phyloP scores from a whole-genome alignment of 35 echinoderm and acorn worm species.

The Ophioderma brevispina region DNA sequence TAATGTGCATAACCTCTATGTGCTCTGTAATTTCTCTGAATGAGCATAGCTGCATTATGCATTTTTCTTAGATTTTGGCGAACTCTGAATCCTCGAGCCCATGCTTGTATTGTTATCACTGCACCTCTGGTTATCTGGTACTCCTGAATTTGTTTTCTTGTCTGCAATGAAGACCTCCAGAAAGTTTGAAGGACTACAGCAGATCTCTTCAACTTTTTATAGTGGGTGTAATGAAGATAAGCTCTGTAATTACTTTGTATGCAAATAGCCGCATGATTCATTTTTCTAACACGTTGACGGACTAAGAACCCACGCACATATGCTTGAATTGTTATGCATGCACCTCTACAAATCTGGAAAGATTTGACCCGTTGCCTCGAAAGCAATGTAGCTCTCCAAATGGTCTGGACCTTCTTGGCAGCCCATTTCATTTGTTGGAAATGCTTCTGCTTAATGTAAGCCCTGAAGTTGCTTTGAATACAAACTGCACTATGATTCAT shows the following conservation, averaged over 20 bases:
- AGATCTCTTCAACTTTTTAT: slow-evolving; percentile 34
- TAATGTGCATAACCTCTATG: background rate
- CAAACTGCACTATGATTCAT: slow-evolving; percentile 41
- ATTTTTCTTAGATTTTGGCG: slow-evolving; percentile 3
- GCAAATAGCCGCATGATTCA: slow-evolving; percentile 33
- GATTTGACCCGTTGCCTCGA: background rate
- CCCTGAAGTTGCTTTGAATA: slow-evolving; percentile 47
- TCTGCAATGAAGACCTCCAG: slow-evolving; percentile 20
- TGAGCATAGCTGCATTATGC: slow-evolving; percentile 24
- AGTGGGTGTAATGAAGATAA: background rate
- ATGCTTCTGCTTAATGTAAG: background rate
- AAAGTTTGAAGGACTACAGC: slow-evolving; percentile 49
- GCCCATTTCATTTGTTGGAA: slow-evolving; percentile 44
- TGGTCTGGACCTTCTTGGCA: slow-evolving; percentile 35
- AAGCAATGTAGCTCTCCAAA: slow-evolving; percentile 30
- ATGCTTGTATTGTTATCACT: slow-evolving; percentile 54
- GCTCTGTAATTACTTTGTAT: slow-evolving; percentile 52
- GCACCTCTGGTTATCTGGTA: slow-evolving; percentile 53
- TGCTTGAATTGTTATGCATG: slow-evolving; percentile 77
- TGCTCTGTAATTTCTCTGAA: slow-evolving; percentile 55
- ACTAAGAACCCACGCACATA: slow-evolving; percentile 30
- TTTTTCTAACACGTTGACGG: slow-evolving; percentile 12
- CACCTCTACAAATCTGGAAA: slow-evolving; percentile 59
- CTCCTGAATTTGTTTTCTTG: background rate
- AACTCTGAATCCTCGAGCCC: background rate